Base-by-base conservation (phyloP, 2,113 vertebrate genomes). In the Trichechus manatus region DNA sequence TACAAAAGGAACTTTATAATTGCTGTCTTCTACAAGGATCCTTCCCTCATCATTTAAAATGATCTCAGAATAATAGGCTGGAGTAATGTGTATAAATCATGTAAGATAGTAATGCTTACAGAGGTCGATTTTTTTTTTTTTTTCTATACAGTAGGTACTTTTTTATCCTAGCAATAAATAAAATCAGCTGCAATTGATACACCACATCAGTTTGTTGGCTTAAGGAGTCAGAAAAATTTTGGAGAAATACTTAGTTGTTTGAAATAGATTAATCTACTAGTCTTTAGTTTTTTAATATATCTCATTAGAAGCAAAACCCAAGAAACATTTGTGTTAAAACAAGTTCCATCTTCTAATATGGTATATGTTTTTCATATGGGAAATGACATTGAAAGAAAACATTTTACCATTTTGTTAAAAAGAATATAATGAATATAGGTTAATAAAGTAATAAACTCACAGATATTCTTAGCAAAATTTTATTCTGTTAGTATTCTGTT, bases 131-230 rank as follows among this genome's bases (percentile, higher is more conserved):
- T 91, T 68, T 27, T 20, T 93, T 63, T 91, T 68, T 23, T 81
- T 3, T 86, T 50, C n/a, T 47, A 20, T 31, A 0, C 9, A 72
- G 36, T 19, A 13, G 11, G 0, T 19, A 27, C 2, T 72, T 63
- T 90, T 70, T 94, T 9, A 95, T 82, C 81, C 6, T 29, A 72
- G 22, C 20, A 78, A n/a, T 61, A 85, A 95, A 44, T 33, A 63
- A 80, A 88, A 80, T 81, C n/a, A 80, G 36, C 36, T 50, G 39
- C 27, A 74, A 53, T 2, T 19, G 15, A 64, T 50, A 59, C 0
- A n/a, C 3, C 31, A 44, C 1, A n/a, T 36, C 2, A 42, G 9
- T 1, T 83, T 84, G 56, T 47, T 83, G 31, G 1, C 47, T 87
- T 89, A 81, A 94, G 8, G 3, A 78, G 10, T 36, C 72, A 85